Conservation (phyloP, 2,888 invertebrate species). For the Calliphora vomitoria region DNA sequence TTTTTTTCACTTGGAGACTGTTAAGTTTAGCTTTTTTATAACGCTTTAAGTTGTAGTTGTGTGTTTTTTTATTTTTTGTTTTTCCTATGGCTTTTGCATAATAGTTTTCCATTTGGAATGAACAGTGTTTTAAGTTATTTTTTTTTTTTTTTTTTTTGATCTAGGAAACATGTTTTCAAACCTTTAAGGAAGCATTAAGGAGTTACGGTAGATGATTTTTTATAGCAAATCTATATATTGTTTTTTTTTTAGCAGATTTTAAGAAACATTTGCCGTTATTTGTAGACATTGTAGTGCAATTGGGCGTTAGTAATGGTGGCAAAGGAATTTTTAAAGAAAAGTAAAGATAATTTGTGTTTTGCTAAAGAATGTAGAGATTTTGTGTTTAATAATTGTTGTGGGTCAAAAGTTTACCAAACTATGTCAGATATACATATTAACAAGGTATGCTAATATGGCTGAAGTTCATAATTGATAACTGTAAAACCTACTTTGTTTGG, state of each 20-base stretch:
- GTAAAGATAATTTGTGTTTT: too few species aligned
- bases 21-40: neutral
- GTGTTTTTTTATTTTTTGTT: too few species aligned
- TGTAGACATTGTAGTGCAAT: neutral
- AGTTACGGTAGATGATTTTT: slow-evolving; percentile 3
- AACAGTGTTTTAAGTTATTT: slow-evolving; percentile 38
- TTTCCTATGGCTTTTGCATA: slow-evolving; percentile 55
- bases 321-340: neutral
- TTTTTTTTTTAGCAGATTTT: neutral
- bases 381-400: too few species aligned
- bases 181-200: slow-evolving; percentile 49
- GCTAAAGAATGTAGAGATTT: too few species aligned
- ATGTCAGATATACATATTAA: too few species aligned
- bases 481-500: too few species aligned
- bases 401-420: too few species aligned
- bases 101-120: slow-evolving; percentile 50
- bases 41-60: neutral
- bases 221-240: neutral
- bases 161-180: slow-evolving; percentile 51
- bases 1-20: neutral
- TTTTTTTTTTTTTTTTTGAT: slow-evolving; percentile 13
- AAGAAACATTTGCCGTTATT: slow-evolving; percentile 7
- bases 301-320: neutral
- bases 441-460: too few species aligned
- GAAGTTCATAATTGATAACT: too few species aligned